Base-by-base conservation (phyloP, 2,797 vertebrate genomes). In the Trachops cirrhosus region DNA sequence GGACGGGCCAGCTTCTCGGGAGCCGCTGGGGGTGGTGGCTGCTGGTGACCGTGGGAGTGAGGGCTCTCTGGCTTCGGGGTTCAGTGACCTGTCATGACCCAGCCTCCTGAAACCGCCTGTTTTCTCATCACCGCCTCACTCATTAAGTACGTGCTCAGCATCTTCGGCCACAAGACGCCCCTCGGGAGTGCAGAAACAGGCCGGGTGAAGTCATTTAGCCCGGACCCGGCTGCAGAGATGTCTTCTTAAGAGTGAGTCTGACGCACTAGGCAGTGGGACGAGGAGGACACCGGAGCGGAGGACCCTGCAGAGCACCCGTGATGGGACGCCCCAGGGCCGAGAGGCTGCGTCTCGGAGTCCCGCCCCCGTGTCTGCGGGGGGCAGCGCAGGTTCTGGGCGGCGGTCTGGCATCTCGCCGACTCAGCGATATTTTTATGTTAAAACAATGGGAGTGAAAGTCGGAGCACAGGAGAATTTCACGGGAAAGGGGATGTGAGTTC, bases 281-380 rank as follows among this genome's bases (percentile, higher is more conserved):
- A 39, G 4, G 5, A 39, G 68, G 68, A 34, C 37, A 2, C 39
- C 4, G 39, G 16, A 12, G 1, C 12, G 2, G 70, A 3, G 70
- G 41, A 16, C 14, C 6, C 39, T 11, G 54, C 22, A 24, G 24
- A 59, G 24, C 54, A 2, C 54, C 54, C 1, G 10, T 11, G 54
- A 59, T 9, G 9, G 10, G 54, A 0, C 0, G 24, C 24, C 10
- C 10, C 24, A 8, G 54, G 54, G 54, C 24, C 1, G 19, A 5
- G 54, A 3, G 4, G 54, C 54, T 26, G 24, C 10, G 54, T 59
- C 54, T 9, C 2, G 70, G 2, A 71, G 70, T 8, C 24, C 14
- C 6, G 12, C 0, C 10, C 9, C 24, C 12, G 34, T 39, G 71
- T 73, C 71, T 29, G 3, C 12, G 22, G 71, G 26, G 41, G 2